Evolutionary conservation across 2,888 invertebrate species (phyloP), one percentile per base, ranked within the genome.

Genomic region (Papilio gigon): DNA sequence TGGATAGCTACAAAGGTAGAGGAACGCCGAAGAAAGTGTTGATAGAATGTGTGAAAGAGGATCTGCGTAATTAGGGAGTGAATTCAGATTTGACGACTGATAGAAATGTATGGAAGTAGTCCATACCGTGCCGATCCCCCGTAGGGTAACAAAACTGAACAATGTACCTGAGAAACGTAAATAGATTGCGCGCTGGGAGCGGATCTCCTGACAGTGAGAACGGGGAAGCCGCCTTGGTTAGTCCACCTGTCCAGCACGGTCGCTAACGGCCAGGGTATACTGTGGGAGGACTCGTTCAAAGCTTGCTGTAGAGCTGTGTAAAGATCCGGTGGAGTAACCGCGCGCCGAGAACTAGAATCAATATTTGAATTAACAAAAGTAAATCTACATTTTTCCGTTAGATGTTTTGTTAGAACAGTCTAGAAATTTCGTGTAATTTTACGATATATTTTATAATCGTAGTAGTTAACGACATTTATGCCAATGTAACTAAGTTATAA

Each of bases 191-290:
- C 83, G 6, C 71, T 67, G 0, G 83, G 76, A 0, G 88, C 93
- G 65, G 93, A 87, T 70, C 94, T 89, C 1, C 80, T 86, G 0
- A 94, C 93, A 1, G 91, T 94, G 1, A 97, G 83, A 0, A 96
- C 93, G 0, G 97, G 97, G 84, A 95, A 96, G 1, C 96, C 96
- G 50, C 95, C 95, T 80, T 95, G 95, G 30, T 93, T 88, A 0
- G 94, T 95, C 96, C 96, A 96, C 1, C 95, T 94, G 71, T 94
- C 92, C 94, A 96, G 94, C 27, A 96, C 93, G 47, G 89, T 84
- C 68, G 93, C 88, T 0, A 96, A 82, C 0, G 90, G 81, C 71
- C 92, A 88, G 0, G 84, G 84, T 0, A 92, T 81, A 4, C 73
- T 77, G 74, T 86, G 84, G 11, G 74, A 70, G 0, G 85, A 83